Percentiles rank a stretch among this genome's conserved stretches.
phyloP scores from a whole-genome alignment of 1,140 invertebrate genomes.

The Himalopsyche phryganea region DNA sequence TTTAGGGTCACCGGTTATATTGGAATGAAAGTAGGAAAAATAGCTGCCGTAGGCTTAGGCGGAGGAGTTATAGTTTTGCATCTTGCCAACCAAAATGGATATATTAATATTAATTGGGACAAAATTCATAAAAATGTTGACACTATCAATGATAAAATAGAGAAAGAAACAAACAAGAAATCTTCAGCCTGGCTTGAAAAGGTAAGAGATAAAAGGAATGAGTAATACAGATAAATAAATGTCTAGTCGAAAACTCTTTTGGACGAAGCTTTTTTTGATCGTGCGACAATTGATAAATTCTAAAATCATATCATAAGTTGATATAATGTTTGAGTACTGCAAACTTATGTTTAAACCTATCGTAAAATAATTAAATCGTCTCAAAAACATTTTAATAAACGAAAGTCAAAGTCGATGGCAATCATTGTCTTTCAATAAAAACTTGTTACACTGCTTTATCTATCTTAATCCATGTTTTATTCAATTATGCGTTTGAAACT shows the following conservation, averaged over 20 bases:
- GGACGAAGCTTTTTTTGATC: no score
- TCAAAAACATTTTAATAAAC: no score
- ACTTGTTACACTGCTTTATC: no score
- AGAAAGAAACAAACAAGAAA: constrained; percentile 69
- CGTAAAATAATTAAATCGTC: no score
- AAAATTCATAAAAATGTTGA: constrained; percentile 79
- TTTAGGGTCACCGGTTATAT: constrained; percentile 82
- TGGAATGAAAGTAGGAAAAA: constrained; percentile 88
- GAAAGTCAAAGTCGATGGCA: no score
- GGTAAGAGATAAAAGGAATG: constrained; percentile 53
- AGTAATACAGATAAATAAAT: neutral
- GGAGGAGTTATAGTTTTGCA: constrained; percentile 85
- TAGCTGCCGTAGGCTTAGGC: constrained; percentile 82
- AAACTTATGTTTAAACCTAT: no score
- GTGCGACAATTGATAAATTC: no score
- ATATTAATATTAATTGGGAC: constrained; percentile 88
- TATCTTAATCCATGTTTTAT: no score
- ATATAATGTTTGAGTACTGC: no score
- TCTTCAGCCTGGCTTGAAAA: constrained; percentile 73
- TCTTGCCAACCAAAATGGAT: constrained; percentile 88
- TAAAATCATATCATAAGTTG: no score
- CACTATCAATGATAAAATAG: constrained; percentile 76
- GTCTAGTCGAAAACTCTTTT: neutral
- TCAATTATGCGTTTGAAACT: no score
- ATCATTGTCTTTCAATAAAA: no score